Evolutionary conservation across 2,888 invertebrate genomes (phyloP).

Genomic region (Dryobota labecula): DNA sequence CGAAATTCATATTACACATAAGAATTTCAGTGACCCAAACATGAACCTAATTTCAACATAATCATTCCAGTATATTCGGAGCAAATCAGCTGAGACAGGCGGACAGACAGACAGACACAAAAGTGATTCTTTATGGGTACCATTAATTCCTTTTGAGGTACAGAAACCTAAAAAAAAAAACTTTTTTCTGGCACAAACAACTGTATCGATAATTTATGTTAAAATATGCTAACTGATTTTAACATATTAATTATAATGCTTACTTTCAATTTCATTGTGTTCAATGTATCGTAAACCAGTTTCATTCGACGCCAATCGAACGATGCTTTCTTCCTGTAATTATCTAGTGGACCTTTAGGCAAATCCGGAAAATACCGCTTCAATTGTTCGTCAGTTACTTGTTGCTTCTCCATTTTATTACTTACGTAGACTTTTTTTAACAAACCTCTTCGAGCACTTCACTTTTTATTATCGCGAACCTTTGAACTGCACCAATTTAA

Average conservation of each 20-base stretch:
- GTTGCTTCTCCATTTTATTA: constrained; percentile 61
- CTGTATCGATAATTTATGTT: neutral
- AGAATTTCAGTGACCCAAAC: too few relatives aligned
- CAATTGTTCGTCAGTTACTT: constrained; percentile 77
- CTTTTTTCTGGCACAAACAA: neutral
- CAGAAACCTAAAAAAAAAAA: neutral
- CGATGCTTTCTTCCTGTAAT: constrained; percentile 91
- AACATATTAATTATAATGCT: constrained; percentile 45
- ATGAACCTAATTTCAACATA: too few relatives aligned
- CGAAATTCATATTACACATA: too few relatives aligned
- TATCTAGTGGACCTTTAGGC: constrained; percentile 91
- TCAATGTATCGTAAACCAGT: constrained; percentile 80
- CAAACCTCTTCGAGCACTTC: constrained; percentile 12
- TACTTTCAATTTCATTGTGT: constrained; percentile 83
- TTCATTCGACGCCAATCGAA: constrained; percentile 93
- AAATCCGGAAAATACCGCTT: constrained; percentile 90
- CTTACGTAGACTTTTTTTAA: neutral
- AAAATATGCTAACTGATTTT: neutral
- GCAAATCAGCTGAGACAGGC: too few relatives aligned
- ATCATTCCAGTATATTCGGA: too few relatives aligned
- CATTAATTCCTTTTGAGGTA: too few relatives aligned
- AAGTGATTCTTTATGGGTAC: too few relatives aligned
- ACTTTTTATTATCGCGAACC: constrained; percentile 1
- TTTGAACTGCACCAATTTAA: constrained; percentile 24
- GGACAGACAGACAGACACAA: too few relatives aligned